Base-by-base conservation (phyloP, 1,140 invertebrate species). In the Manduca sexta region DNA sequence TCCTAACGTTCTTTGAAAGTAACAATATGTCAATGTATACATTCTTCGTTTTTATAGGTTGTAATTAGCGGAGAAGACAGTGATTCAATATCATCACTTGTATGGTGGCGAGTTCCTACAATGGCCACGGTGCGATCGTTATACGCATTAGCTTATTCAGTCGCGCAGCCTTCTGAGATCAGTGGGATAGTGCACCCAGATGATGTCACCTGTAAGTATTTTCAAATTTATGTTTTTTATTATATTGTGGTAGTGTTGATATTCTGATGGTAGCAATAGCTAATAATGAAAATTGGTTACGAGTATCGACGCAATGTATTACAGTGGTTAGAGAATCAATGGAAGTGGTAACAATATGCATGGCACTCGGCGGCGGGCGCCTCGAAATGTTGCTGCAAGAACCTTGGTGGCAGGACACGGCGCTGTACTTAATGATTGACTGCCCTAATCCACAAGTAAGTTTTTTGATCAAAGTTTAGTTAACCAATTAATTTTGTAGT, bases 321-420 rank as follows among this genome's bases (percentile, higher is more conserved):
- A 3, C 59, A 87, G 92, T 98, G 57, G 97, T 96, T 69, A 93
- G 95, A 64, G 97, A 98, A 85, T 95, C 95, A 15, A 86, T 98
- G 61, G 97, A 98, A 87, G 92, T 97, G 17, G 85, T 99, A 37
- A 96, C 95, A n/a, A 90, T 97, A 45, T 93, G 93, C 58, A 89
- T 98, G 66, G 92, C 95, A 17, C 84, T 98, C 6, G 95, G 95
- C 84, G 94, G 95, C 4, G 89, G 91, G 38, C 92, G 92, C 42
- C 83, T 97, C 38, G 94, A 97, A 49, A 88, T 88, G 11, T 75
- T 95, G 0, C 87, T 89, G 37, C 88, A 90, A 39, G 93, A 97
- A 56, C 88, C 91, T 47, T 91, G 92, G 82, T 89, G 95, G 93
- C 92, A 95, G 56, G 91, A 91, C 17, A 97, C 97, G 69, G 92